phyloP scores from a whole-genome alignment of 2,113 vertebrate species.

The Calypte anna region DNA sequence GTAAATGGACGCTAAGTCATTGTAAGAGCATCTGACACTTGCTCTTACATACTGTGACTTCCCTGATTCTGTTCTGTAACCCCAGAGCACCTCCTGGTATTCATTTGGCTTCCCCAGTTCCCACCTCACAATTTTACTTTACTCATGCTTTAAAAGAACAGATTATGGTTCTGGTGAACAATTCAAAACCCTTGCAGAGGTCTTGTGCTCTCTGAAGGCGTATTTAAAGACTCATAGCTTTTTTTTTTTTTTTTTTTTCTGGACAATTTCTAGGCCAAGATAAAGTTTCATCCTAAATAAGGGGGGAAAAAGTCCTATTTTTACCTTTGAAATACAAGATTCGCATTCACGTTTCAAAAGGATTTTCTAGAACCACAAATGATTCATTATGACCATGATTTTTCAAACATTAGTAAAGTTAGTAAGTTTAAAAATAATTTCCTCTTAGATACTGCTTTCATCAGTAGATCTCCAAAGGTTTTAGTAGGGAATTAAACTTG shows the following conservation, averaged over 20 bases:
- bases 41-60: neutral
- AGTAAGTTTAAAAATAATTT: neutral
- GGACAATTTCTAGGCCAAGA: neutral
- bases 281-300: neutral
- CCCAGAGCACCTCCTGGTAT: neutral
- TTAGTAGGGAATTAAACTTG: conserved; percentile 6
- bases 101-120: neutral
- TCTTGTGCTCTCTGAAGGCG: neutral
- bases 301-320: neutral
- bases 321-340: neutral
- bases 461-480: neutral
- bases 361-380: neutral
- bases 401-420: neutral
- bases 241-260: neutral
- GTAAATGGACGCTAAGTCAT: neutral
- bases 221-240: neutral
- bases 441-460: neutral
- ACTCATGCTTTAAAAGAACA: neutral
- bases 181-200: neutral
- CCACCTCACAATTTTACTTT: neutral
- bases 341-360: neutral
- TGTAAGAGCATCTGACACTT: neutral
- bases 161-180: neutral
- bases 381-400: neutral
- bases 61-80: neutral